Evolutionary conservation across 2,888 invertebrate genomes (phyloP).

Genomic region (Odontocolon sp.): DNA sequence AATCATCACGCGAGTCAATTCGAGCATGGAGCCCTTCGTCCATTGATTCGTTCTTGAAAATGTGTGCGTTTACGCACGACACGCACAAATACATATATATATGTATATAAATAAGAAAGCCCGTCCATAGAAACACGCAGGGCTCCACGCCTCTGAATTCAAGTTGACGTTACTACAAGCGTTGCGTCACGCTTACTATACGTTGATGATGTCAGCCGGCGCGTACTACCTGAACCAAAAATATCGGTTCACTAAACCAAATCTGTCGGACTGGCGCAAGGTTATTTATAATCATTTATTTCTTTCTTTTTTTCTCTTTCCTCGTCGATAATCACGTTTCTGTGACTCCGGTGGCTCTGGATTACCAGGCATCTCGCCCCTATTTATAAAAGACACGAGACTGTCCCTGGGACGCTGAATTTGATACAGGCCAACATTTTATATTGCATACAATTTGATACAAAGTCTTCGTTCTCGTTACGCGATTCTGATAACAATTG

Average conservation of each 20-base stretch:
- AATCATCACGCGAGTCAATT: background rate
- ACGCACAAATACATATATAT: background rate
- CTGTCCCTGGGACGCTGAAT: background rate
- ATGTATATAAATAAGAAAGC: background rate
- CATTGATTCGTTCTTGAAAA: constrained; percentile 30
- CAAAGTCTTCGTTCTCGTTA: background rate
- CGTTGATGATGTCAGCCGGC: constrained; percentile 77
- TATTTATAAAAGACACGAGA: background rate
- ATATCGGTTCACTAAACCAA: constrained; percentile 67
- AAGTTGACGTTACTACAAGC: constrained; percentile 71
- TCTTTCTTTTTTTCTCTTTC: background rate
- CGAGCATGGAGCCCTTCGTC: constrained; percentile 26
- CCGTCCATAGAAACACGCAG: constrained; percentile 25
- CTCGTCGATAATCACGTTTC: constrained; percentile 19
- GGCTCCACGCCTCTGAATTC: constrained; percentile 37
- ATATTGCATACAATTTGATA: background rate
- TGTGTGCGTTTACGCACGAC: background rate
- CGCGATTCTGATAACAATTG: background rate
- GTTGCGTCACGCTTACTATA: constrained; percentile 78
- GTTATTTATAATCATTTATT: constrained; percentile 57
- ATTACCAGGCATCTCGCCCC: background rate
- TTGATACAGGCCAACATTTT: background rate
- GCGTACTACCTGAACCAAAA: constrained; percentile 72
- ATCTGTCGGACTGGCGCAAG: constrained; percentile 40
- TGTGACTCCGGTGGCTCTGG: background rate